phyloP scores from a whole-genome alignment of 2,113 vertebrate genomes.

The Ploceus nigricollis region DNA sequence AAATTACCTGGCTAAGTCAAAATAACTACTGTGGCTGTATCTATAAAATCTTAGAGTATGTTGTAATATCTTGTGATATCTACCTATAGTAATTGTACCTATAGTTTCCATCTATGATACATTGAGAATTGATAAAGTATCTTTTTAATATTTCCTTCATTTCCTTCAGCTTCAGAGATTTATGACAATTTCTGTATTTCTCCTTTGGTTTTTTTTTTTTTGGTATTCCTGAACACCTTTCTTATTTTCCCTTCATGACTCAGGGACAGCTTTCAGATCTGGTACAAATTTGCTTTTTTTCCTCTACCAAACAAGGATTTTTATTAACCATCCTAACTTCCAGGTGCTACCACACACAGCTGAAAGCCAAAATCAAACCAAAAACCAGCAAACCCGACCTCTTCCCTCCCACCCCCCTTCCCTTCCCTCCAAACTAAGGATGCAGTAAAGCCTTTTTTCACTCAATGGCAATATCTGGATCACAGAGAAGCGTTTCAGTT shows the following conservation, averaged over 20 bases:
- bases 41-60: not conserved
- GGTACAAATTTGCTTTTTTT: not conserved
- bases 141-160: not conserved
- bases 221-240: not conserved
- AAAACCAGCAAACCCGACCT: not conserved
- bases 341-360: not conserved
- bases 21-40: not conserved
- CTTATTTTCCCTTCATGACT: not conserved
- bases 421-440: not conserved
- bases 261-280: not conserved
- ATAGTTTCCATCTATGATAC: not conserved
- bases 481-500: conserved; percentile 66
- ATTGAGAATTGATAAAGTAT: not conserved
- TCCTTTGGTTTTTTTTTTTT: not conserved
- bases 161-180: not conserved
- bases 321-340: not conserved
- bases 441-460: not conserved
- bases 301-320: not conserved
- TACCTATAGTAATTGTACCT: not conserved
- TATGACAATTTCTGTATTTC: not conserved
- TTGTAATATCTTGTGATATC: not conserved
- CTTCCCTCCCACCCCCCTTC: not conserved
- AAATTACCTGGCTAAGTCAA: not conserved
- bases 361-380: not conserved
- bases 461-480: conserved; percentile 17